Evolutionary conservation across 2,113 vertebrate species (phyloP), one percentile per base, ranked within the genome.

Genomic region (Syrrhaptes paradoxus): DNA sequence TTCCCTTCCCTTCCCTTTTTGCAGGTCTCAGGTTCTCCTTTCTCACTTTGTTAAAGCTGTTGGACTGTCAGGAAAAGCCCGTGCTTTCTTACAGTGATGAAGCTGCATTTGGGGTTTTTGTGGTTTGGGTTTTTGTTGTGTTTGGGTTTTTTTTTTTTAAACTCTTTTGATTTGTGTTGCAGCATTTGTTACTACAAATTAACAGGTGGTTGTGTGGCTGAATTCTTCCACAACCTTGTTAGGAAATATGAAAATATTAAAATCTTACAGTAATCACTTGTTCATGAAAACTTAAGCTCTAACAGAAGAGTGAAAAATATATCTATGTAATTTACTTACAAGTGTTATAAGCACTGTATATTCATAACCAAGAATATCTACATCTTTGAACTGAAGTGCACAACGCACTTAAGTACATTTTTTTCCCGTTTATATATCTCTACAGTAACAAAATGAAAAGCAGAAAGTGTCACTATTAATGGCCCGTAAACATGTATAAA

Each of bases 31-130:
- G 10, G 18, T 61, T 94, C 57, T 78, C 66, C 70, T 85, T 32
- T 87, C 43, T 95, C 66, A 73, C 45, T 90, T 67, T 73, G 57
- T 83, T 84, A 75, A 65, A 57, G 66, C 49, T 89, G 58, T 93
- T 95, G 87, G 95, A 81, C 25, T 90, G 45, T 86, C 72, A 90
- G 43, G 58, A 95, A 87, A 91, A 77, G 26, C 61, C 17, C 81
- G 21, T 48, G 46, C 41, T 94, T 94, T 89, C 66, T 66, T 20
- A 48, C 15, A 34, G 41, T 32, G 14, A 41, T 87, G 86, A 87
- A 93, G 46, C 17, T 71, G 25, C 36, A 38, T 34, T 89, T 52
- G n/a, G 2, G 10, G 5, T 25, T 62, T 73, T 73, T 51, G 36
- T 57, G 46, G 16, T 3, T 62, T 75, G 93, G 2, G 2, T 67